Evolutionary conservation across 1,140 invertebrate species (phyloP).

Genomic region (Drosophila novamexicana): DNA sequence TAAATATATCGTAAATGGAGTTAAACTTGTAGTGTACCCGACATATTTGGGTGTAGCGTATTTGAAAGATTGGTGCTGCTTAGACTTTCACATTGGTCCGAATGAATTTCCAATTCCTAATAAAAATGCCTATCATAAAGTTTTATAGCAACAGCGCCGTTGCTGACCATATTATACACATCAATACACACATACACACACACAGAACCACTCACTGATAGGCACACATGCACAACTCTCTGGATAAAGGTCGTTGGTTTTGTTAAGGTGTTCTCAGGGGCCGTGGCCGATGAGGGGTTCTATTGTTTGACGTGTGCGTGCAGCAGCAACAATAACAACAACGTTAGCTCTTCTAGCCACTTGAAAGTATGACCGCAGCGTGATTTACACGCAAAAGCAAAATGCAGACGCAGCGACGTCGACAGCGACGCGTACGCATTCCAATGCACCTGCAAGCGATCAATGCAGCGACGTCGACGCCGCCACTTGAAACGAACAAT

Average conservation of each 20-base stretch:
- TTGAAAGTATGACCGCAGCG: slow-evolving; percentile 81
- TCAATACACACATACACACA: slow-evolving; percentile 10
- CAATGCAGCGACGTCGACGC: slow-evolving; percentile 44
- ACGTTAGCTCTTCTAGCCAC: slow-evolving; percentile 51
- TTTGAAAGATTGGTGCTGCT: slow-evolving; percentile 2
- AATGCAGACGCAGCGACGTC: slow-evolving; percentile 57
- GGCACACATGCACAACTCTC: slow-evolving; percentile 31
- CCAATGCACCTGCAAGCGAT: slow-evolving; percentile 73
- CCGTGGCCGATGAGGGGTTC: slow-evolving; percentile 42
- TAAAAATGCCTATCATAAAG: slow-evolving; percentile 82
- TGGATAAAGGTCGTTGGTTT: slow-evolving; percentile 77
- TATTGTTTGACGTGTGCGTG: slow-evolving; percentile 67
- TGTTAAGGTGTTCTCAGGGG: slow-evolving; percentile 58
- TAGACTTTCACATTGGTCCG: slow-evolving; percentile 51
- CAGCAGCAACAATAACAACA: slow-evolving; percentile 33
- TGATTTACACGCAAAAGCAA: slow-evolving; percentile 67
- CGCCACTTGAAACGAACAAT: slow-evolving; percentile 78
- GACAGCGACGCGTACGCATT: slow-evolving; percentile 60
- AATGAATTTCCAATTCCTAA: slow-evolving; percentile 76
- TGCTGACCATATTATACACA: slow-evolving; percentile 44
- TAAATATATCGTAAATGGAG: no score
- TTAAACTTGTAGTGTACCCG: no score
- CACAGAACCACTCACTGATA: slow-evolving; percentile 3
- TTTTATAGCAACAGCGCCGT: slow-evolving; percentile 74
- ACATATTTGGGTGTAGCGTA: slow-evolving; percentile 38